Base-by-base conservation (phyloP, 64 coral and sea anemone genomes). In the Stylophora pistillata region DNA sequence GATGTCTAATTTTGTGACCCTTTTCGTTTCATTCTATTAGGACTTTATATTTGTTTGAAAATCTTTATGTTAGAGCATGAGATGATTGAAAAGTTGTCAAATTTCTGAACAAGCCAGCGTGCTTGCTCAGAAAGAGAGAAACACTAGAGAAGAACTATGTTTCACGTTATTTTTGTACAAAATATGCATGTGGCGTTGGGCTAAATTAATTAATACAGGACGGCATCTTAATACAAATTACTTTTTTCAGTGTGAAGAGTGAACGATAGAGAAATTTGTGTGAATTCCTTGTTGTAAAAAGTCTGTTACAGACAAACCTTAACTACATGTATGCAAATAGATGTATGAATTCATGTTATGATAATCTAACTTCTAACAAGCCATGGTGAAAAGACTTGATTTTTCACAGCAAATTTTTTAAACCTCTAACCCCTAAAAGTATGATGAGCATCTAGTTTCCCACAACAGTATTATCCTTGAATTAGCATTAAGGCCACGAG, bases 111-210 rank as follows among this genome's bases (percentile, higher is more conserved):
- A 84, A 66, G 23, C 41, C 65, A 69, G 80, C 62, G 66, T 53
- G 32, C 41, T 53, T 69, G 80, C 33, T 69, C 61, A 54, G 23
- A 53, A 84, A 53, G 21, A 68, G 64, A 68, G 3, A 53, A 25
- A 5, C 75, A 57, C 23, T 15, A 6, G 47, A 68, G 23, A 65
- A 37, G 14, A 84, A 69, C 62, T 69, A 55, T 53, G 15, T 23
- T 62, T 15, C 20, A n/a, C 69, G 30, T 84, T 84, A 84, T 84
- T 84, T 84, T 84, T 84, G 61, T 84, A 84, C 80, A 84, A 84
- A 84, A 69, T 84, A 32, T 84, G 62, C 61, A 53, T 15, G 62
- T 69, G 20, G 31, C 26, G 23, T n/a, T 68, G 26, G 64, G 12
- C 64, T 68, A 27, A 68, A 28, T 12, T 68, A 68, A 68, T 12